Base-by-base conservation (phyloP, 2,797 vertebrate genomes). In the Halcyon smyrnensis region DNA sequence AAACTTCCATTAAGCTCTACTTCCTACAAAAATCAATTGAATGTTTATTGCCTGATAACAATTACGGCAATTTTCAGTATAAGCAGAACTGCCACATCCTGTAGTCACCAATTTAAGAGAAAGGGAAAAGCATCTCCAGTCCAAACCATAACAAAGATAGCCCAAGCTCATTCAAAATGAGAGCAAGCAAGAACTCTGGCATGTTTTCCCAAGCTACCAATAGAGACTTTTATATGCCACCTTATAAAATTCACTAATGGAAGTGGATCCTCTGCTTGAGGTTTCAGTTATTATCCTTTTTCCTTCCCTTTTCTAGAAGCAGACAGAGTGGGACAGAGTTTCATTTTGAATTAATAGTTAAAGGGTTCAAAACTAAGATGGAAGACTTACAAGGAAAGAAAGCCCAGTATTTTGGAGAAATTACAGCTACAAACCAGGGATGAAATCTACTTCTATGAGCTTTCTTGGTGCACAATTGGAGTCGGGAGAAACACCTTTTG, bases 41-140 rank as follows among this genome's bases (percentile, higher is more conserved):
- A 96, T 83, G 84, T 93, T 96, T 97, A 97, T 95, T 93, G 88
- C 88, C 86, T 93, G 93, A 97, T 95, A 97, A 97, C 88, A 95
- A 94, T 94, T 95, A 94, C 45, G 83, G 86, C 84, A 90, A 95
- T 95, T 95, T 93, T 89, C 90, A 90, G 94, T 87, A 69, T 93
- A 95, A 94, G 94, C 94, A 95, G 68, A 92, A 94, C 74, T 80
- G 88, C 92, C 95, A 95, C 93, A 97, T 95, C 95, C 94, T 94
- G 94, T 93, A 97, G 86, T 93, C 94, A 89, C 92, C 90, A 97
- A 80, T 90, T 95, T 97, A 94, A 94, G 41, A 45, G 71, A 94
- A 96, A 89, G 34, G 93, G 90, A 95, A 96, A 96, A 94, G 11
- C 30, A 37, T 57, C 84, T 90, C 81, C 71, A 74, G 50, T 93